Evolutionary conservation across 2,113 vertebrate species (phyloP).

Genomic region (Chloropsis hardwickii): DNA sequence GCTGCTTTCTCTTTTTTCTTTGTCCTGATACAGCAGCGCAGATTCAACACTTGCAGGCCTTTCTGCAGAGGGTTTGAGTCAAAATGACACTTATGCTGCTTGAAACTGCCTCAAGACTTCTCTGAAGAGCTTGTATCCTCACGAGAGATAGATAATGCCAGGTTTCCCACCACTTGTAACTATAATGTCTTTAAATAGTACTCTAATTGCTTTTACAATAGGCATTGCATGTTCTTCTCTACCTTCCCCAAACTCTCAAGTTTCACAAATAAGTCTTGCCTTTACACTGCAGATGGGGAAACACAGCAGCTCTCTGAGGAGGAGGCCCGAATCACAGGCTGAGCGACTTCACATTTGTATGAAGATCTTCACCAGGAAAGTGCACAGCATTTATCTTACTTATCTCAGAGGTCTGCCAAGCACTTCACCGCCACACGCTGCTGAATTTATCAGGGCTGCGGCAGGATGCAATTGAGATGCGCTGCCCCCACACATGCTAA

Average conservation of each 20-base stretch:
- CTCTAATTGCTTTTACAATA: neutral
- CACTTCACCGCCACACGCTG: neutral
- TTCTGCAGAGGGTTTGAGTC: neutral
- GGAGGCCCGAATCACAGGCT: neutral
- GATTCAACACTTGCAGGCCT: neutral
- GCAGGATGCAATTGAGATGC: slow-evolving; percentile 13
- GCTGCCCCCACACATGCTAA: neutral
- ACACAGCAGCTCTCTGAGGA: neutral
- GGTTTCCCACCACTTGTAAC: neutral
- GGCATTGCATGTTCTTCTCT: neutral
- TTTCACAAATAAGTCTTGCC: neutral
- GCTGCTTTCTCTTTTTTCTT: neutral
- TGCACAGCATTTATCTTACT: slow-evolving; percentile 10
- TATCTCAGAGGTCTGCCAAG: neutral
- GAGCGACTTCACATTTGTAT: neutral
- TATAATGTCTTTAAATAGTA: neutral
- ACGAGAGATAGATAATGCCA: neutral
- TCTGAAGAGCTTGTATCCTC: neutral
- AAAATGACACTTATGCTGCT: neutral
- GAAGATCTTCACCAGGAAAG: neutral
- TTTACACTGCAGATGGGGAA: neutral
- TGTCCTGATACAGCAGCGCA: neutral
- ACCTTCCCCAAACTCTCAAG: neutral
- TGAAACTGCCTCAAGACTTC: neutral
- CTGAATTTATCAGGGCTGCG: neutral